Percentiles rank a stretch among this genome's conserved stretches.
Evolutionary conservation across 2,797 vertebrate genomes (phyloP).

Genomic region (Strix occidentalis): DNA sequence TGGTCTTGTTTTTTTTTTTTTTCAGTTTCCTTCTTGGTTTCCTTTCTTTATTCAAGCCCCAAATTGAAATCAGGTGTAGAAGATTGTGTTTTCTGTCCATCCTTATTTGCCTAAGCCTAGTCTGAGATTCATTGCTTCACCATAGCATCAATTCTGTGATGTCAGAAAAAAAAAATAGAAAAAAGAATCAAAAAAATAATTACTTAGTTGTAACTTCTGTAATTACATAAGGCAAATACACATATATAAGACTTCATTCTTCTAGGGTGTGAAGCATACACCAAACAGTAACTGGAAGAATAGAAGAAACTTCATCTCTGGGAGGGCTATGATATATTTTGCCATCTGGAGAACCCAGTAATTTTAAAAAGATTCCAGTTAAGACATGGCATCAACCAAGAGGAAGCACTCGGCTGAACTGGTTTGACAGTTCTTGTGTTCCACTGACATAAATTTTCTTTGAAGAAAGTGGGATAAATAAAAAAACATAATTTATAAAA

Average conservation of each 20-base stretch:
- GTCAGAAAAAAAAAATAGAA: background rate
- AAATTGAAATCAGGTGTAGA: background rate
- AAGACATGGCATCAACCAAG: background rate
- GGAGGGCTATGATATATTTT: background rate
- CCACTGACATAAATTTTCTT: background rate
- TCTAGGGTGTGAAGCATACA: background rate
- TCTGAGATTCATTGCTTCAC: background rate
- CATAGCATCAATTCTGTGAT: background rate
- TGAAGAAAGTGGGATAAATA: background rate
- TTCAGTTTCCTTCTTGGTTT: background rate
- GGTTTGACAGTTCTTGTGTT: background rate
- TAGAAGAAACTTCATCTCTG: background rate
- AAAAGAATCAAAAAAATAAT: background rate
- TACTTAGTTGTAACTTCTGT: background rate
- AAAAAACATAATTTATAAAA: background rate
- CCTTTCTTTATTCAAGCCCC: background rate
- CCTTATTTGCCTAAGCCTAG: background rate
- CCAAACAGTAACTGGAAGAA: background rate
- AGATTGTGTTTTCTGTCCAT: background rate
- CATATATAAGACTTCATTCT: background rate
- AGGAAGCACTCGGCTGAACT: background rate
- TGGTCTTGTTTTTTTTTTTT: background rate
- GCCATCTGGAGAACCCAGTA: background rate
- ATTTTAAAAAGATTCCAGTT: background rate
- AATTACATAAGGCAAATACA: background rate